Percentiles rank a stretch among this genome's conserved stretches.
phyloP scores from a whole-genome alignment of 2,797 vertebrate species.

The Numenius phaeopus region DNA sequence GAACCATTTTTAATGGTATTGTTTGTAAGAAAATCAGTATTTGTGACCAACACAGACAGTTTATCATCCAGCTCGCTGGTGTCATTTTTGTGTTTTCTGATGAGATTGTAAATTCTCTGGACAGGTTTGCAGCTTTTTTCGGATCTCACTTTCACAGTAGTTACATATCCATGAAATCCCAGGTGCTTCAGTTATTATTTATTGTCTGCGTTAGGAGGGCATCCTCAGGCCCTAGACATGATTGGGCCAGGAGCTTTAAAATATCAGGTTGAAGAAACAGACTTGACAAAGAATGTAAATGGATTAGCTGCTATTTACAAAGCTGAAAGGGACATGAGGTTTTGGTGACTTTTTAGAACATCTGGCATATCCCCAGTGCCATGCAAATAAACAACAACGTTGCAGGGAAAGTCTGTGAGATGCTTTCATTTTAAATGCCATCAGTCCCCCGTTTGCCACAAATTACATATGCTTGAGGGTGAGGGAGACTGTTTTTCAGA shows the following conservation, averaged over 20 bases:
- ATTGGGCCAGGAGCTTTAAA: neutral
- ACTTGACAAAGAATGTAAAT: neutral
- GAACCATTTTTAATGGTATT: neutral
- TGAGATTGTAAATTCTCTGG: neutral
- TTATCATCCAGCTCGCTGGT: neutral
- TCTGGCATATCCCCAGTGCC: neutral
- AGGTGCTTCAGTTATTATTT: neutral
- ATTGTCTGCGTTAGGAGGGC: neutral
- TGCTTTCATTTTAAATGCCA: neutral
- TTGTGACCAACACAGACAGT: neutral
- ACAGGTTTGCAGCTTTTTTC: neutral
- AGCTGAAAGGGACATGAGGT: neutral
- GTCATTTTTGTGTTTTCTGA: neutral
- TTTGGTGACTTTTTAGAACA: neutral
- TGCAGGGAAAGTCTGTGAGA: neutral
- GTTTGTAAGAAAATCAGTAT: neutral
- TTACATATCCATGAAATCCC: neutral
- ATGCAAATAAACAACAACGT: neutral
- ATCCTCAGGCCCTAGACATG: neutral
- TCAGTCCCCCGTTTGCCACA: neutral
- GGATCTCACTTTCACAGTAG: neutral
- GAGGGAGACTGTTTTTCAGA: neutral
- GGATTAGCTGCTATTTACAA: neutral
- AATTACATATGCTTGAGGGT: rapidly evolving
- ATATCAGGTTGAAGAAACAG: neutral